These are phyloP conservation scores for Nymphicus hollandicus DNA, from an alignment of 2,113 vertebrate genomes.

Conservation along the genomic window DNA sequence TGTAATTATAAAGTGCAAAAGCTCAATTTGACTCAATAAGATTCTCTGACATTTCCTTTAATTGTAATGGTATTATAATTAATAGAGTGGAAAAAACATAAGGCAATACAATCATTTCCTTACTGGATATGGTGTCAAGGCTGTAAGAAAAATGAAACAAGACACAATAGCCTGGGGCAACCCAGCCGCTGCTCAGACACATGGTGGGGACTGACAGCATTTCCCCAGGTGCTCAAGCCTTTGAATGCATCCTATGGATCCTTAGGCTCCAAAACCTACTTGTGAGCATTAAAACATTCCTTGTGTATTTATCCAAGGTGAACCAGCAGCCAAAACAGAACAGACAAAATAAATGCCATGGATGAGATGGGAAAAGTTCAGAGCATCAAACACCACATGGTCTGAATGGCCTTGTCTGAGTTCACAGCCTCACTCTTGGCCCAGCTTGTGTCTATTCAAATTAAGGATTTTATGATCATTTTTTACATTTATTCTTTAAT, in stretches of 20 bases:
- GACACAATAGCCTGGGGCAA: background rate
- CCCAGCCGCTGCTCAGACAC: background rate
- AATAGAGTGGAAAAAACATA: background rate
- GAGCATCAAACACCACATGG: background rate
- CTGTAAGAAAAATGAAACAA: background rate
- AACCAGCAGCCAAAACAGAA: background rate
- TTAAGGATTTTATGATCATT: background rate
- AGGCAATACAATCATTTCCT: background rate
- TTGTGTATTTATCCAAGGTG: background rate
- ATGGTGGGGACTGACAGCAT: background rate
- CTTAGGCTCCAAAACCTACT: background rate
- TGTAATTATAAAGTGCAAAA: background rate
- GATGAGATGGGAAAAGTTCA: background rate
- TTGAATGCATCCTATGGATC: background rate
- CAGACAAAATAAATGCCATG: background rate
- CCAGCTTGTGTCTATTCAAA: background rate
- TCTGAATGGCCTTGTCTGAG: background rate
- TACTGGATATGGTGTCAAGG: background rate
- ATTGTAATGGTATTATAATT: background rate
- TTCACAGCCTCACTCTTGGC: background rate
- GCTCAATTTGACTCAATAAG: background rate
- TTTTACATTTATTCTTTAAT: background rate
- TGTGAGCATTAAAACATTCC: background rate
- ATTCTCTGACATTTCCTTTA: background rate
- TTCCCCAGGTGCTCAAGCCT: background rate